These are phyloP conservation scores for Microcebus ravelobensis DNA, from an alignment of 2,113 vertebrate genomes.

Conservation along the genomic window DNA sequence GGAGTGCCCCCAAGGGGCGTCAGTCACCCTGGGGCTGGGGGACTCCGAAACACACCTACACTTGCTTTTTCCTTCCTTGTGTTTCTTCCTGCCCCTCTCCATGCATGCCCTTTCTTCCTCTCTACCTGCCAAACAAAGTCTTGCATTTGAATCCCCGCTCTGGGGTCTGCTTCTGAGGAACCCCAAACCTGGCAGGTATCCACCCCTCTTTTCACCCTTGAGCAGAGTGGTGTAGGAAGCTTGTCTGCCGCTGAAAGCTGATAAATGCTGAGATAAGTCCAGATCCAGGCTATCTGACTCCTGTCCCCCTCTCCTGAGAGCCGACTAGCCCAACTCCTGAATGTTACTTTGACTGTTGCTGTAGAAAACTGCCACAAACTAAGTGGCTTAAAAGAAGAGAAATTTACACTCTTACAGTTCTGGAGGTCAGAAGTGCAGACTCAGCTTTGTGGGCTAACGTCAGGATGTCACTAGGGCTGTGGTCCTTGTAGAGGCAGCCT, in stretches of 20 bases:
- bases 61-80: background rate
- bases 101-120: too few species aligned
- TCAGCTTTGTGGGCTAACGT: background rate
- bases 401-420: too few species aligned
- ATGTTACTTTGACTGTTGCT: too few species aligned
- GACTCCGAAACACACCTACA: background rate
- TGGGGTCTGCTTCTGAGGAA: background rate
- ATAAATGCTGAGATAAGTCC: background rate
- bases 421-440: too few species aligned
- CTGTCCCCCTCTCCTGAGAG: too few species aligned
- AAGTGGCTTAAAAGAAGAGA: background rate
- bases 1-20: background rate
- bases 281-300: background rate
- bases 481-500: background rate
- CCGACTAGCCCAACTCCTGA: background rate
- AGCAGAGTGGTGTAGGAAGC: background rate
- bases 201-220: background rate
- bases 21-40: background rate
- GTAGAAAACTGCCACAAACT: too few species aligned
- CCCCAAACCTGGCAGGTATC: background rate
- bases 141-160: background rate
- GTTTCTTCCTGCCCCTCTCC: too few species aligned
- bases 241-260: background rate
- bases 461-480: background rate
- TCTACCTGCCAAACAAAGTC: background rate